Evolutionary conservation across 2,113 vertebrate genomes (phyloP).

Genomic region (Ophiodon elongatus): DNA sequence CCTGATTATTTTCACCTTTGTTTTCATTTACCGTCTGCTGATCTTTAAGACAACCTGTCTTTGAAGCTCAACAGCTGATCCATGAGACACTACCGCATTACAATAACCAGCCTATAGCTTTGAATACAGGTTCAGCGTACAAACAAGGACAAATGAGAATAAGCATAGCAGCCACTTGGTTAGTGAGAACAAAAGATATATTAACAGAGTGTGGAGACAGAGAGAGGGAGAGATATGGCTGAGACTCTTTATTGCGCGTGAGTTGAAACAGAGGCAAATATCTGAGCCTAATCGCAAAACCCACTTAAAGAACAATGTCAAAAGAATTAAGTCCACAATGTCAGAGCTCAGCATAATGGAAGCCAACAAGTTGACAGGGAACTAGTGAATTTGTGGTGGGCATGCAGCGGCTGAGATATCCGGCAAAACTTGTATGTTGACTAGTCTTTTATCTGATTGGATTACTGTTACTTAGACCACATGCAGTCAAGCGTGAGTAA

Average conservation of each 20-base stretch:
- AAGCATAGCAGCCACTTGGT: slow-evolving; percentile 10
- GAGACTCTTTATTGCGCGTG: slow-evolving; percentile 43
- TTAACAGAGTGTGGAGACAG: slow-evolving; percentile 2
- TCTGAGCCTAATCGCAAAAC: slow-evolving; percentile 48
- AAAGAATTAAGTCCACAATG: slow-evolving; percentile 59
- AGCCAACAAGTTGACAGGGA: slow-evolving; percentile 69
- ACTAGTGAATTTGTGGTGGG: slow-evolving; percentile 66
- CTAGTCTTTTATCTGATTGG: slow-evolving; percentile 77
- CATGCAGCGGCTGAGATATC: slow-evolving; percentile 60
- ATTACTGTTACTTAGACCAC: slow-evolving; percentile 67
- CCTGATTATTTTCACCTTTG: background rate
- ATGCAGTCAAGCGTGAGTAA: slow-evolving; percentile 54
- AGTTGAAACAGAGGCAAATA: slow-evolving; percentile 57
- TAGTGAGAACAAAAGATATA: slow-evolving; percentile 13
- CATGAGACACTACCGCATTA: background rate
- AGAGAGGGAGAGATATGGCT: background rate
- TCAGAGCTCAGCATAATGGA: slow-evolving; percentile 54
- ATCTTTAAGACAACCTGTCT: slow-evolving; percentile 3
- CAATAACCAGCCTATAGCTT: slow-evolving; percentile 33
- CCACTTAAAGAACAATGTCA: slow-evolving; percentile 63
- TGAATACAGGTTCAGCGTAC: slow-evolving; percentile 26
- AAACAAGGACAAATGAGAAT: slow-evolving; percentile 32
- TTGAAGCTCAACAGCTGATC: slow-evolving; percentile 13
- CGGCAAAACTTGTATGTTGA: slow-evolving; percentile 66
- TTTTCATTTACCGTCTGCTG: background rate